phyloP scores from a whole-genome alignment of 2,113 vertebrate species.

The Sebastes schlegelii region DNA sequence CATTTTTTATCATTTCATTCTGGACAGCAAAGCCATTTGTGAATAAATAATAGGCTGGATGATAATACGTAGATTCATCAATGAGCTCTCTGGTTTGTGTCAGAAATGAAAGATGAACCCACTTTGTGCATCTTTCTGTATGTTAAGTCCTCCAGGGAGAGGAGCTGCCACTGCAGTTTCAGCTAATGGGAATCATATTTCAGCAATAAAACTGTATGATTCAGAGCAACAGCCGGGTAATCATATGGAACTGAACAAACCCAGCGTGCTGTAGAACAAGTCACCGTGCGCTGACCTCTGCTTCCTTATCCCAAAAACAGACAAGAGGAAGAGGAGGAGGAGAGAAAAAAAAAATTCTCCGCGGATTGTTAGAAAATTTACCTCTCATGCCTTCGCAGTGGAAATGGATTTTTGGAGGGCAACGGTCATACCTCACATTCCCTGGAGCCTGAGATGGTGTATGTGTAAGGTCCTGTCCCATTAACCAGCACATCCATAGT shows the following conservation, averaged over 20 bases:
- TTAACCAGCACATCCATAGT: constrained; percentile 98
- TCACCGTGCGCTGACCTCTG: constrained; percentile 79
- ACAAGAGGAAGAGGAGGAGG: constrained; percentile 45
- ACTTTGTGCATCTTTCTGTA: constrained; percentile 50
- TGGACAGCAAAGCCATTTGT: constrained; percentile 52
- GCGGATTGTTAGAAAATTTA: constrained; percentile 88
- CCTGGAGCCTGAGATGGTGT: constrained; percentile 99
- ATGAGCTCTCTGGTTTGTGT: constrained; percentile 48
- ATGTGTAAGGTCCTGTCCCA: constrained; percentile 97
- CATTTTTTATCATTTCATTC: constrained; percentile 39
- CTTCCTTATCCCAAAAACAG: constrained; percentile 73
- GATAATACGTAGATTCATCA: constrained; percentile 65
- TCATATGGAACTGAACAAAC: constrained; percentile 64
- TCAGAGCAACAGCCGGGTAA: constrained; percentile 68
- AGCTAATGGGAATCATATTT: constrained; percentile 63
- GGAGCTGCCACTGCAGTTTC: constrained; percentile 57
- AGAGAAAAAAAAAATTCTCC: constrained; percentile 59
- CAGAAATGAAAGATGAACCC: constrained; percentile 59
- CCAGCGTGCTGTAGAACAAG: constrained; percentile 71
- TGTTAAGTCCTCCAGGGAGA: constrained; percentile 35
- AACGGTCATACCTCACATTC: constrained; percentile 99
- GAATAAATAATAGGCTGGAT: constrained; percentile 57
- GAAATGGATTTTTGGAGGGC: constrained; percentile 95
- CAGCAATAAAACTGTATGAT: constrained; percentile 54
- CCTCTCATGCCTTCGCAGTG: constrained; percentile 94